Conservation (phyloP, 1,140 invertebrate genomes). For the Melanaphis sacchari region DNA sequence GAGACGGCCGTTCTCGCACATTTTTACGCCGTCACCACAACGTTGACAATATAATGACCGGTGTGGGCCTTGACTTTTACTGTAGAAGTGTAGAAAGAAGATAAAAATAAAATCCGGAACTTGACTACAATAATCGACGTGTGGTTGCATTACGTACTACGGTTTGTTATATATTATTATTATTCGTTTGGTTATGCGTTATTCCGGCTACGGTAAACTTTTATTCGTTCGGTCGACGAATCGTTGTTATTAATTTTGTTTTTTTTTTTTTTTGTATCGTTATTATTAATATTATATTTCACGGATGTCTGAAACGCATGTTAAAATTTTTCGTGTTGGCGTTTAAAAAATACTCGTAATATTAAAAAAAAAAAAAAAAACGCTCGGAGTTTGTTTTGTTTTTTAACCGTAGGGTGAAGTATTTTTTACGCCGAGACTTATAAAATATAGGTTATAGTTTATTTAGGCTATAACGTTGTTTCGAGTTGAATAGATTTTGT, state of each 20-base stretch:
- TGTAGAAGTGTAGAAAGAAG: no score
- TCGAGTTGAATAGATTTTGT: background rate
- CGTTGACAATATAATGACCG: background rate
- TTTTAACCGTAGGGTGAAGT: background rate
- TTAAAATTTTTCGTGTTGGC: background rate
- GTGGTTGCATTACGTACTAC: background rate
- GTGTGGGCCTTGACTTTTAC: no score
- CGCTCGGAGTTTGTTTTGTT: background rate
- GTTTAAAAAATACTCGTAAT: background rate
- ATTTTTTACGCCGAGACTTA: background rate
- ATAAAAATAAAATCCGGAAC: background rate
- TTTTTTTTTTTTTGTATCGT: background rate
- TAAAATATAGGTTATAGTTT: background rate
- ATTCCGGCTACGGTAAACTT: background rate
- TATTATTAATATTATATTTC: background rate
- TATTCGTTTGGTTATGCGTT: background rate
- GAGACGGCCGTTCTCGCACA: background rate
- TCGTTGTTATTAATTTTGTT: background rate
- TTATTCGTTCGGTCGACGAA: background rate
- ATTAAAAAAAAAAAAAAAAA: no score
- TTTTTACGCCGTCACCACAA: background rate
- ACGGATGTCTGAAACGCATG: background rate
- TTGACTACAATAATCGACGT: background rate
- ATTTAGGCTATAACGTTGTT: background rate
- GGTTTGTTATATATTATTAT: background rate